Percentiles rank a stretch among this genome's conserved stretches.
Conservation (phyloP, 2,888 invertebrate species). For the Drosophila pegasa region DNA sequence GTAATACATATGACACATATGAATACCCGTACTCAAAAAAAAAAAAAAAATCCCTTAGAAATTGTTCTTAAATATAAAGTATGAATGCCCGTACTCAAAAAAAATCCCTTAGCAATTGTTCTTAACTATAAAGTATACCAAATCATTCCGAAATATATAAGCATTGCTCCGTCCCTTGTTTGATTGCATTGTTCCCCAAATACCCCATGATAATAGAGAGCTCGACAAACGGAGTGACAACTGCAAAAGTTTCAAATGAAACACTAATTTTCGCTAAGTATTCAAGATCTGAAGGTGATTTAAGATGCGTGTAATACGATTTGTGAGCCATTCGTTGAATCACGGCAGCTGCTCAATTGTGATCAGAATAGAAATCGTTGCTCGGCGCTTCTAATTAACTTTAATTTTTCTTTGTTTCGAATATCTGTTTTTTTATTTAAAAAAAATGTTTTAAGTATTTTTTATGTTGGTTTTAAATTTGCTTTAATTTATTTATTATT, state of each 20-base stretch:
- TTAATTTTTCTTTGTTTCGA: no score
- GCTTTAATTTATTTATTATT: no score
- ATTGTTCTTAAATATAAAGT: no score
- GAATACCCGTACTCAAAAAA: no score
- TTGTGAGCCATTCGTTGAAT: not conserved
- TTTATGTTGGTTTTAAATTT: no score
- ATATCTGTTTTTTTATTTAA: no score
- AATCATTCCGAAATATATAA: not conserved
- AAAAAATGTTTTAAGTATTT: no score
- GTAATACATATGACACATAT: no score
- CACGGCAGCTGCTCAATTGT: constrained; percentile 1
- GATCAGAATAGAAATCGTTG: not conserved
- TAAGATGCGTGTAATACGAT: constrained; percentile 6
- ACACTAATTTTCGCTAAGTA: not conserved
- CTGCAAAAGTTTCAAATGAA: not conserved
- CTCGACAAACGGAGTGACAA: not conserved
- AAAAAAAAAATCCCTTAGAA: no score
- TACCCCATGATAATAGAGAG: not conserved
- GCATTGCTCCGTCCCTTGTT: not conserved
- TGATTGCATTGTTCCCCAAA: not conserved
- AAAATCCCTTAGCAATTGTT: not conserved
- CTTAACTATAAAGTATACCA: not conserved
- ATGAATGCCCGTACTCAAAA: no score
- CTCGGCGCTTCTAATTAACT: not conserved
- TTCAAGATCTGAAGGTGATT: not conserved